Evolutionary conservation across 1,140 invertebrate genomes (phyloP).

Genomic region (Antheraea pernyi): DNA sequence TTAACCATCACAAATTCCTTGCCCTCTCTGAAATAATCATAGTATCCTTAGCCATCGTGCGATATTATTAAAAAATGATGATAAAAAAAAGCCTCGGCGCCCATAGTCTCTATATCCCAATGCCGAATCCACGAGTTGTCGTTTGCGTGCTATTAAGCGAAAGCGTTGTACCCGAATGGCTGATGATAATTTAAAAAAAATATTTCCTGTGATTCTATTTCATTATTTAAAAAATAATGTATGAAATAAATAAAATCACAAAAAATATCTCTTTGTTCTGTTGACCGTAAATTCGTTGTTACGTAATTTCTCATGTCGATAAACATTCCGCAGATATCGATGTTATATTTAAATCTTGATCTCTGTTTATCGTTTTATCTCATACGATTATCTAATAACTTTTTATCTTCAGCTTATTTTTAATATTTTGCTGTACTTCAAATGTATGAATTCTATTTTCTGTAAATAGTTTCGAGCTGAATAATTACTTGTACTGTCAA

Average conservation of each 20-base stretch:
- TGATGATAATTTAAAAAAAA: slow-evolving; percentile 8
- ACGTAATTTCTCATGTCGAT: not conserved
- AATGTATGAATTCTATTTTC: no score
- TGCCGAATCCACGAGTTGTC: not conserved
- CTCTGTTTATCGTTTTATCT: no score
- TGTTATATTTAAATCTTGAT: no score
- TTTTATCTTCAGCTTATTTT: no score
- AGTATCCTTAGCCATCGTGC: slow-evolving; percentile 33
- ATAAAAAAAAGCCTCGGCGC: slow-evolving; percentile 14
- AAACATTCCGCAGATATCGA: not conserved
- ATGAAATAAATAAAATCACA: slow-evolving; percentile 3
- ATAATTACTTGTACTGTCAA: no score
- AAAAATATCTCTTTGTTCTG: slow-evolving; percentile 2
- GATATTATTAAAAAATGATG: not conserved
- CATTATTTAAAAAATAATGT: slow-evolving; percentile 6
- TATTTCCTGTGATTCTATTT: slow-evolving; percentile 23
- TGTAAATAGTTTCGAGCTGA: no score
- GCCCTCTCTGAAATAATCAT: slow-evolving; percentile 63
- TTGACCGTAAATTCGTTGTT: not conserved
- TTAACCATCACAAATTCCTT: slow-evolving; percentile 60
- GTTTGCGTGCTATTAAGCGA: slow-evolving; percentile 27
- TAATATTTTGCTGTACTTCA: no score
- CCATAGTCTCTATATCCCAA: not conserved
- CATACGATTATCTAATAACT: no score
- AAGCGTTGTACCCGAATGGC: slow-evolving; percentile 23